Base-by-base conservation (phyloP, 2,888 invertebrate species). In the Caenorhabditis zanzibari region DNA sequence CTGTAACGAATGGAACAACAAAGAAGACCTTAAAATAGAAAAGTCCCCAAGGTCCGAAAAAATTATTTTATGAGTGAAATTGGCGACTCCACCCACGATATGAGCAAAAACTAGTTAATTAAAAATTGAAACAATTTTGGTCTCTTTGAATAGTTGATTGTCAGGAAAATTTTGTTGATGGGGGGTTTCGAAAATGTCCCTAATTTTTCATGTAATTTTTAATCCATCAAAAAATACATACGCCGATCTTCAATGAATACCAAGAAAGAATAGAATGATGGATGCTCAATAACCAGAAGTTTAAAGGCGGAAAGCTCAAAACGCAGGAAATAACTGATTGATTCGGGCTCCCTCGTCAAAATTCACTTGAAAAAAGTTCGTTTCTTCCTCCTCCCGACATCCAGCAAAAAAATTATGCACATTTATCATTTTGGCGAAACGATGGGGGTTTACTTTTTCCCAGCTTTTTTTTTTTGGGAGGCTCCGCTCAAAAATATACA, bases 341-440 rank as follows among this genome's bases (percentile, higher is more conserved):
- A 68, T 75, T 75, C 58, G 54, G 32, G 12, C 49, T 22, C 44
- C n/a, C 49, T 68, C 68, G 35, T 58, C 41, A 52, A 66, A 76
- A 76, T 47, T 69, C 58, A 41, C 61, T 68, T 16, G 38, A 35
- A 28, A 49, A 66, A 59, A 47, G 44, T 66, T 66, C 47, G 59
- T 38, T 38, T 49, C 32, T 35, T 54, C 24, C 32, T 49, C 38
- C 26, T 32, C 74, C 52, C 73, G 16, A 24, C n/a, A n/a, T n/a
- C n/a, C n/a, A 26, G 7, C 14, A 54, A 68, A 69, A 76, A 69
- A 76, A 68, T 76, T 71, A 71, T 79, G 77, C 52, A 52, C 71
- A 71, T 79, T 79, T 69, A 79, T 71, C 79, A 74, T 74, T 69
- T 68, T 69, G 61, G 61, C 68, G 22, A 56, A 47, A 56, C 49